These are phyloP conservation scores for Helicoverpa armigera DNA, from an alignment of 1,140 invertebrate species.

Conservation along the genomic window DNA sequence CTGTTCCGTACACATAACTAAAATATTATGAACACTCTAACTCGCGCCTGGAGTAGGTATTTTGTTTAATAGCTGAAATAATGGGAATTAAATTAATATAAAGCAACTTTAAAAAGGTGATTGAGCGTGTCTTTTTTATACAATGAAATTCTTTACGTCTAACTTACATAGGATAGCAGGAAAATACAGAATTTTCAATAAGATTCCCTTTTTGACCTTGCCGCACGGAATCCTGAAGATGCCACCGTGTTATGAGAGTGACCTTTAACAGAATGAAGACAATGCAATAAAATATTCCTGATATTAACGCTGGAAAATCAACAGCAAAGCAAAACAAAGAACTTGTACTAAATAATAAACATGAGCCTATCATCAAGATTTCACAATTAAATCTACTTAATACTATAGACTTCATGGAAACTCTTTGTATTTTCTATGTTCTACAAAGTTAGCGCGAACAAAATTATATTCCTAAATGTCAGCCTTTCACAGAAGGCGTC, in stretches of 20 bases:
- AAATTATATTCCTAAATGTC: slow-evolving; percentile 12
- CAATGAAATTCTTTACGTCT: too few relatives aligned
- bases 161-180: too few relatives aligned
- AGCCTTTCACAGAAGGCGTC: neutral
- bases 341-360: neutral
- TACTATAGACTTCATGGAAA: neutral
- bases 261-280: slow-evolving; percentile 9
- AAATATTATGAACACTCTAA: slow-evolving; percentile 2
- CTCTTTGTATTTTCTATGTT: slow-evolving; percentile 3
- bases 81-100: neutral
- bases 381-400: slow-evolving; percentile 6
- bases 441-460: slow-evolving; percentile 4
- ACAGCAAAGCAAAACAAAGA: neutral
- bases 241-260: neutral
- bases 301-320: neutral
- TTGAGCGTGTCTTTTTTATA: too few relatives aligned
- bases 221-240: slow-evolving; percentile 5
- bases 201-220: neutral
- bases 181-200: neutral
- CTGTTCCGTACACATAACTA: slow-evolving; percentile 21
- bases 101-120: neutral
- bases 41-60: neutral
- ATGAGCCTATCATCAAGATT: neutral
- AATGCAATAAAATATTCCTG: slow-evolving; percentile 9
- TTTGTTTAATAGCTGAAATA: neutral